Conservation (phyloP, 2,113 vertebrate genomes). For the Melanerpes aurifrons region DNA sequence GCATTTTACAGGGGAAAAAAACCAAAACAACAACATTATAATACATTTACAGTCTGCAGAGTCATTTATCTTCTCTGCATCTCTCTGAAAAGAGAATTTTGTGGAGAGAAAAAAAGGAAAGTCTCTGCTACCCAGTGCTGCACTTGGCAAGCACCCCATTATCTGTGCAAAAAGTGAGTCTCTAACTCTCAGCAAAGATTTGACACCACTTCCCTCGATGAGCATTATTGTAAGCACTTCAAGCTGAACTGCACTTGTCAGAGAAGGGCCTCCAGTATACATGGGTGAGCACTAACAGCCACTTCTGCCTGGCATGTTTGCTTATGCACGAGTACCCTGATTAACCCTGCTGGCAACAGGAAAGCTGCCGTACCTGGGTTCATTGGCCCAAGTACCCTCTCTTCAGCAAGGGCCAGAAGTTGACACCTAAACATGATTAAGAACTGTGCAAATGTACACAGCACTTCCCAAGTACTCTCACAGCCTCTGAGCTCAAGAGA, state of each 20-base stretch:
- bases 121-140: neutral
- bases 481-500: neutral
- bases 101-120: neutral
- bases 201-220: neutral
- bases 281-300: neutral
- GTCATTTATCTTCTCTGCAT: neutral
- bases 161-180: neutral
- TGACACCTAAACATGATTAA: neutral
- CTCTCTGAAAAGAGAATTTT: neutral
- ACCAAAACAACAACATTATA: neutral
- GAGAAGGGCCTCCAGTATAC: neutral
- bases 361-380: neutral
- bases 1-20: neutral
- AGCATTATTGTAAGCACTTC: slow-evolving; percentile 8
- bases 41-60: neutral
- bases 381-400: neutral
- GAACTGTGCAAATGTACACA: neutral
- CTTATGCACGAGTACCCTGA: neutral
- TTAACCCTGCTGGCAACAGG: neutral
- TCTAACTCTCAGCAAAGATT: neutral
- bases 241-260: neutral
- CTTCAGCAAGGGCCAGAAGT: neutral
- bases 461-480: neutral
- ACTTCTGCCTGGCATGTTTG: neutral
- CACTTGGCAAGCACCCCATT: neutral